Conservation (phyloP, 2,797 vertebrate genomes). For the Bradypodion ventrale region DNA sequence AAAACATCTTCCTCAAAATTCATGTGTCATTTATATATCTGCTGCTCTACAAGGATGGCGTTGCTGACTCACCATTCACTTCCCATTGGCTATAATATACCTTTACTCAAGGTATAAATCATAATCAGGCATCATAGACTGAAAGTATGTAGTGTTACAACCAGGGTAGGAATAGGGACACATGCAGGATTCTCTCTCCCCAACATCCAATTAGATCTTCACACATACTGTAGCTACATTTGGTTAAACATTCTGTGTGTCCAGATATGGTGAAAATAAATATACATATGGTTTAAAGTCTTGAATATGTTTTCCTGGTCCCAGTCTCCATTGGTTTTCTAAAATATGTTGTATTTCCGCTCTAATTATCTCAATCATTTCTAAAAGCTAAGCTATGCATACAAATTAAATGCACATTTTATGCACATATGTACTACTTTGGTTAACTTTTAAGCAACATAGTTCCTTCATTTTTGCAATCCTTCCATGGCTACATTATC, state of each 20-base stretch:
- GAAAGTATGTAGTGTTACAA: too few relatives aligned
- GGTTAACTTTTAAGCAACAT: not conserved
- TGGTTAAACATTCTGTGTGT: too few relatives aligned
- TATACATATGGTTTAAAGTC: not conserved
- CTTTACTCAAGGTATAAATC: too few relatives aligned
- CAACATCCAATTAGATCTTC: too few relatives aligned
- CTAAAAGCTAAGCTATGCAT: not conserved
- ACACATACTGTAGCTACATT: too few relatives aligned
- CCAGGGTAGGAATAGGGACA: too few relatives aligned
- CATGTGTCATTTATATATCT: not conserved
- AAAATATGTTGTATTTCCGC: not conserved
- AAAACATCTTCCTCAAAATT: not conserved
- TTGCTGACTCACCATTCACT: too few relatives aligned
- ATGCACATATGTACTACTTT: not conserved
- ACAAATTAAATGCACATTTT: not conserved
- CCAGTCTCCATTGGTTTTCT: not conserved
- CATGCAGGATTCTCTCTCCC: too few relatives aligned
- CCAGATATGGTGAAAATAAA: not conserved
- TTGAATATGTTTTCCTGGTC: not conserved
- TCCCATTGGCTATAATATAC: too few relatives aligned
- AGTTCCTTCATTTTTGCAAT: not conserved
- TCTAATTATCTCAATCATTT: not conserved
- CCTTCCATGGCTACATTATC: not conserved
- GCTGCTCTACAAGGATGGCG: not conserved
- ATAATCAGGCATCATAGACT: too few relatives aligned